phyloP scores from a whole-genome alignment of 2,113 vertebrate genomes.

The Semnornis frantzii region DNA sequence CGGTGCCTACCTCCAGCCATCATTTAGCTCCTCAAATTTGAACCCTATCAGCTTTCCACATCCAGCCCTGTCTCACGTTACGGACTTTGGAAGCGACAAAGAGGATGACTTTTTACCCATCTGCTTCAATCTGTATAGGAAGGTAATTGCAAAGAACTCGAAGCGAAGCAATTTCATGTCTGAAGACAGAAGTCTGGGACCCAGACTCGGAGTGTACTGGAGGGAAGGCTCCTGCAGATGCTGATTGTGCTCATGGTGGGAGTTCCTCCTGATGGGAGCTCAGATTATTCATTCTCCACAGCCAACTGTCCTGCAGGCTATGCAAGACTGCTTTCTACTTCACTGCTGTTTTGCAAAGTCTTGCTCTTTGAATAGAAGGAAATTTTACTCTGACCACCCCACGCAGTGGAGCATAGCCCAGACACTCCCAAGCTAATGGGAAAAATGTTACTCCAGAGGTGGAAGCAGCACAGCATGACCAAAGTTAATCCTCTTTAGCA shows the following conservation, averaged over 20 bases:
- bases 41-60: slow-evolving; percentile 15
- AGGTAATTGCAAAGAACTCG: background rate
- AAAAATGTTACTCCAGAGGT: background rate
- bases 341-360: slow-evolving; percentile 1
- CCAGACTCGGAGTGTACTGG: background rate
- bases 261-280: background rate
- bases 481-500: background rate
- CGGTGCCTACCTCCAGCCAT: background rate
- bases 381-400: slow-evolving; percentile 13
- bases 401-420: background rate
- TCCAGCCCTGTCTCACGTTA: background rate
- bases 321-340: background rate
- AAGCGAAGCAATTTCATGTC: background rate
- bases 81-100: slow-evolving; percentile 15
- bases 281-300: background rate
- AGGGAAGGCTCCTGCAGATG: background rate
- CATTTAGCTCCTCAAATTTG: slow-evolving; percentile 26
- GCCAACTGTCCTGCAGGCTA: background rate
- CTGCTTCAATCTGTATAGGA: background rate
- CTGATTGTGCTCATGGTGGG: background rate
- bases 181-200: background rate
- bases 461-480: background rate
- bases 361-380: background rate
- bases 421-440: background rate
- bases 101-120: slow-evolving; percentile 28